These are phyloP conservation scores for Harpalus rufipes DNA, from an alignment of 2,888 invertebrate species.

Conservation along the genomic window DNA sequence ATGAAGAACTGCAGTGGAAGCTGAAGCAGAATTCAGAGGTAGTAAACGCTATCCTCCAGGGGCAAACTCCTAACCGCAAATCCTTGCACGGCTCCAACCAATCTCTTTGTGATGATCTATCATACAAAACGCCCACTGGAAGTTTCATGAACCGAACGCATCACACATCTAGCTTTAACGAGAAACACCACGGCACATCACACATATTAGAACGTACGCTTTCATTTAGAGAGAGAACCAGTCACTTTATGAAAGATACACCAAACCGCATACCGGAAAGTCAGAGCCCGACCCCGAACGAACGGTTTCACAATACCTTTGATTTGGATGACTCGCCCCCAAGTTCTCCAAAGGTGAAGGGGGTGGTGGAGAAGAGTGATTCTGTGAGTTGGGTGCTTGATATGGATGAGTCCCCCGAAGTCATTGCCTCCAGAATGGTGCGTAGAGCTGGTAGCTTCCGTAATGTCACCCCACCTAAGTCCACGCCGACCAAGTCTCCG, in stretches of 20 bases:
- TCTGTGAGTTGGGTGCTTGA: constrained; percentile 93
- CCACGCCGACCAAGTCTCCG: constrained; percentile 74
- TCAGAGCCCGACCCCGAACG: constrained; percentile 67
- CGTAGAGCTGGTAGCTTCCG: constrained; percentile 82
- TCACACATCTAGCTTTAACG: constrained; percentile 74
- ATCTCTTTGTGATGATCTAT: constrained; percentile 72
- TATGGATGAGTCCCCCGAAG: constrained; percentile 86
- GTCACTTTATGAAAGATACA: constrained; percentile 69
- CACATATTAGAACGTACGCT: constrained; percentile 72
- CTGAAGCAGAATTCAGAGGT: constrained; percentile 90
- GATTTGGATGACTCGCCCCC: constrained; percentile 79
- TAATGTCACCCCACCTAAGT: constrained; percentile 77
- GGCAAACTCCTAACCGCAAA: constrained; percentile 62
- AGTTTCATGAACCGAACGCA: constrained; percentile 70
- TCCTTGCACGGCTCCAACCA: constrained; percentile 73
- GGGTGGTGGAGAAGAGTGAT: constrained; percentile 90
- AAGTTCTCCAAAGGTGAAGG: constrained; percentile 87
- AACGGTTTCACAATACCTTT: constrained; percentile 70
- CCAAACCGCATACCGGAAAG: constrained; percentile 51
- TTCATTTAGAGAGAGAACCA: constrained; percentile 73
- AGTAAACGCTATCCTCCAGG: constrained; percentile 76
- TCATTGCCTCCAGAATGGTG: constrained; percentile 85
- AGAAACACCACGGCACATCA: constrained; percentile 70
- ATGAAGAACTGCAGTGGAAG: constrained; percentile 94
- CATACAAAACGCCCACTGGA: constrained; percentile 69